Conservation (phyloP, 2,797 vertebrate genomes). For the Dermochelys coriacea region DNA sequence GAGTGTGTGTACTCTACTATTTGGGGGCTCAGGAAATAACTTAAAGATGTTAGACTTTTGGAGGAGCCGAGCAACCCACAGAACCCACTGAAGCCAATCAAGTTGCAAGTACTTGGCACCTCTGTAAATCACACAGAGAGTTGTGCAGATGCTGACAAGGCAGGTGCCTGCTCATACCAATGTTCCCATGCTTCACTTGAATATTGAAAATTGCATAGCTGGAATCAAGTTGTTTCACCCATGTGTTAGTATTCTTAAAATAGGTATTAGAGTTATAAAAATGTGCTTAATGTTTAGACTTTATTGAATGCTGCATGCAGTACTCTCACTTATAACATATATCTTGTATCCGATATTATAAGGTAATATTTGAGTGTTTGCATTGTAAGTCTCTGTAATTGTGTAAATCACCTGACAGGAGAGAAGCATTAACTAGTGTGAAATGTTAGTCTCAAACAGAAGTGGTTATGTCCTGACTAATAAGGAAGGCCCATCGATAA, state of each 20-base stretch:
- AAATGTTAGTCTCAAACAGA: neutral
- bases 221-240: neutral
- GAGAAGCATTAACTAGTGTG: neutral
- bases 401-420: neutral
- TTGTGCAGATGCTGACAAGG: too few relatives aligned
- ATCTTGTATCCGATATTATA: neutral
- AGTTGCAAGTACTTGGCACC: too few relatives aligned
- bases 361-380: neutral
- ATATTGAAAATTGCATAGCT: neutral
- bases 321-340: neutral
- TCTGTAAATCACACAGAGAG: too few relatives aligned
- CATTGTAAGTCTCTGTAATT: neutral
- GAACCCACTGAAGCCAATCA: too few relatives aligned
- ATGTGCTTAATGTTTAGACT: neutral
- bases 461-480: neutral
- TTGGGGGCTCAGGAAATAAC: too few relatives aligned
- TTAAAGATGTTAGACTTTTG: too few relatives aligned
- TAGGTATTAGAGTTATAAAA: neutral
- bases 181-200: too few relatives aligned
- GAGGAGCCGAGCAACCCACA: too few relatives aligned
- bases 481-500: neutral
- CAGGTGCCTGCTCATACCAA: too few relatives aligned
- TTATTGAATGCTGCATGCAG: neutral
- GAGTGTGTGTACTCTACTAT: accelerated
- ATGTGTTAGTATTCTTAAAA: neutral